Evolutionary conservation across 2,113 vertebrate species (phyloP).

Genomic region (Oryzias javanicus): DNA sequence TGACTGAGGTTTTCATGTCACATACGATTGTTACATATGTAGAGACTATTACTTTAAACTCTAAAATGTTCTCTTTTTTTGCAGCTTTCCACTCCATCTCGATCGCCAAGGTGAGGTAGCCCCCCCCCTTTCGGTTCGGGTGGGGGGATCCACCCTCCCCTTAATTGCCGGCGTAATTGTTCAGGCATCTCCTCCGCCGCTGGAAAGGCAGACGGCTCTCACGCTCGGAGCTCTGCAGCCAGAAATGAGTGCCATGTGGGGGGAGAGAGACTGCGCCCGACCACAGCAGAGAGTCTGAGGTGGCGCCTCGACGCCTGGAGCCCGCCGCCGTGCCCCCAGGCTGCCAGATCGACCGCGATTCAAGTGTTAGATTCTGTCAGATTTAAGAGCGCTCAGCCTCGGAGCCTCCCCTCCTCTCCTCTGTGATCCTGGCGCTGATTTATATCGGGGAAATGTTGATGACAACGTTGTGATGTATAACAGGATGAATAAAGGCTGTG

Average conservation of each 20-base stretch:
- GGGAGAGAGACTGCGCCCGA: constrained; percentile 82
- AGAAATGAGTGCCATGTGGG: constrained; percentile 96
- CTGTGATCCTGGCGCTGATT: constrained; percentile 69
- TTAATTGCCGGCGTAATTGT: constrained; percentile 80
- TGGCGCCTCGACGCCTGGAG: constrained; percentile 91
- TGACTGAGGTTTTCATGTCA: too few relatives aligned
- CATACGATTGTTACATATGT: too few relatives aligned
- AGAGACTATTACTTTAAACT: too few relatives aligned
- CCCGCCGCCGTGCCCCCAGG: constrained; percentile 83
- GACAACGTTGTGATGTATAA: constrained; percentile 70
- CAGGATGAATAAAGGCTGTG: constrained; percentile 67
- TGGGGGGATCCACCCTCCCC: constrained; percentile 68
- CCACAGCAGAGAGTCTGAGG: constrained; percentile 92
- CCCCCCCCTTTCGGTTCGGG: constrained; percentile 10
- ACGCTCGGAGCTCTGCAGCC: constrained; percentile 79
- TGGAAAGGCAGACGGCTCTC: constrained; percentile 83
- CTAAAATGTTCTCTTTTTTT: too few relatives aligned
- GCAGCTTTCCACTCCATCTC: constrained; percentile 27
- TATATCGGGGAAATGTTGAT: constrained; percentile 67
- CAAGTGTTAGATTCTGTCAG: constrained; percentile 84
- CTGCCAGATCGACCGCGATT: constrained; percentile 85
- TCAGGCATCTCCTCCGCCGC: constrained; percentile 76
- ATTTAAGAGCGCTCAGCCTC: constrained; percentile 83
- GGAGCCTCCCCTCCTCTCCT: constrained; percentile 40
- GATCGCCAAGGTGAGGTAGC: constrained; percentile 53